phyloP scores from a whole-genome alignment of 1,140 invertebrate species.

The Polyergus mexicanus region DNA sequence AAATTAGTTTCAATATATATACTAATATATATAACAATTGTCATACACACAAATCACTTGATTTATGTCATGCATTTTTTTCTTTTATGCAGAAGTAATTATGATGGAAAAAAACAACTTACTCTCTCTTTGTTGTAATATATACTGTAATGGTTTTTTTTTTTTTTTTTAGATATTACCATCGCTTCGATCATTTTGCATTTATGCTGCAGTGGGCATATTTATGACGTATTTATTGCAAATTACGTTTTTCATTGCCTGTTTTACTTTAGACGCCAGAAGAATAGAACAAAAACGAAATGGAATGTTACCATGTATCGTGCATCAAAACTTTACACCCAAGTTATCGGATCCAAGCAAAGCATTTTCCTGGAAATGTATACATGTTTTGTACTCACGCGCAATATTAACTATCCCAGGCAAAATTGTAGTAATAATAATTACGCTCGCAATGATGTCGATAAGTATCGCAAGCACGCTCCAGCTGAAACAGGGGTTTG shows the following conservation, averaged over 20 bases:
- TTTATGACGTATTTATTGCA: constrained; percentile 92
- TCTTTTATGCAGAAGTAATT: constrained; percentile 2
- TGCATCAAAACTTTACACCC: constrained; percentile 87
- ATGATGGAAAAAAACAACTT: background rate
- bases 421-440: constrained; percentile 87
- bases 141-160: too few species aligned
- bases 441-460: constrained; percentile 87
- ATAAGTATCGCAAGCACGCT: constrained; percentile 89
- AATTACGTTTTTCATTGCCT: constrained; percentile 93
- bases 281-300: constrained; percentile 89
- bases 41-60: background rate
- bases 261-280: constrained; percentile 90
- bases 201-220: constrained; percentile 91
- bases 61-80: background rate
- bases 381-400: constrained; percentile 88
- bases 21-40: background rate
- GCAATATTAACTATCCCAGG: constrained; percentile 88
- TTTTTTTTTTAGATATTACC: constrained; percentile 89
- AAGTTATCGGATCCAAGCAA: constrained; percentile 81
- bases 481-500: constrained; percentile 91
- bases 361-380: constrained; percentile 85
- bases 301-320: constrained; percentile 90
- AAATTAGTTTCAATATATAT: constrained; percentile 3
- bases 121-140: background rate
- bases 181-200: constrained; percentile 91